Evolutionary conservation across 2,888 invertebrate genomes (phyloP).

Genomic region (Megalurothrips usitatus): DNA sequence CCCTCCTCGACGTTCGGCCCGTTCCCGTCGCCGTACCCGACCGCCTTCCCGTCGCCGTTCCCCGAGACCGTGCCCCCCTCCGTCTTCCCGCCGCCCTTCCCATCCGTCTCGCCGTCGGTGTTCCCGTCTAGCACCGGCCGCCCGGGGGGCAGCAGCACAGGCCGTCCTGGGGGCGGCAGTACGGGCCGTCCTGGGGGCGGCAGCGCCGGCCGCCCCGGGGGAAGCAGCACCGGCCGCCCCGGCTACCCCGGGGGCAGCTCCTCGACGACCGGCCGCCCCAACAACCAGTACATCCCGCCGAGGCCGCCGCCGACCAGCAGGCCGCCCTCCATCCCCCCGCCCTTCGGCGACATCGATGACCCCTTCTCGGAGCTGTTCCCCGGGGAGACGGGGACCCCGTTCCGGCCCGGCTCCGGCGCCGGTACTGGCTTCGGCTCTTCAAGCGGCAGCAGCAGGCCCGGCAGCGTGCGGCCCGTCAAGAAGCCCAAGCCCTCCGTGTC

Average conservation of each 20-base stretch:
- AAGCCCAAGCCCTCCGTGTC: slow-evolving; percentile 31
- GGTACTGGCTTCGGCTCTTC: not conserved
- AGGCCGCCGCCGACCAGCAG: not conserved
- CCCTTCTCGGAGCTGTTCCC: slow-evolving; percentile 28
- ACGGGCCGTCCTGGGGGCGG: slow-evolving; percentile 30
- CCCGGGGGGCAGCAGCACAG: slow-evolving; percentile 40
- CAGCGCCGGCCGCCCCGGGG: slow-evolving; percentile 32
- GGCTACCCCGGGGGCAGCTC: not conserved
- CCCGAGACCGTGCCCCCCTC: slow-evolving; percentile 28
- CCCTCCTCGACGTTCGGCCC: slow-evolving; percentile 38
- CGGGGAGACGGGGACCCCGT: slow-evolving; percentile 29
- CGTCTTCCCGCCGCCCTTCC: slow-evolving; percentile 10
- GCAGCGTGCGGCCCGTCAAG: slow-evolving; percentile 24
- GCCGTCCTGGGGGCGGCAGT: slow-evolving; percentile 42
- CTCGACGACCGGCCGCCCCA: not conserved
- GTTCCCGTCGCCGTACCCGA: slow-evolving; percentile 37
- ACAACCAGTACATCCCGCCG: slow-evolving; percentile 24
- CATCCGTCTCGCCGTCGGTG: slow-evolving; percentile 31
- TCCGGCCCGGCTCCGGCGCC: slow-evolving; percentile 18
- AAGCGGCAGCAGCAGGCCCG: slow-evolving; percentile 28
- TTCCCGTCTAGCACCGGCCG: slow-evolving; percentile 40
- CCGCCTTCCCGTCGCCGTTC: slow-evolving; percentile 35
- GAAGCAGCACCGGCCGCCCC: slow-evolving; percentile 32
- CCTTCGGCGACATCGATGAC: slow-evolving; percentile 29
- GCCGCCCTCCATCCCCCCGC: not conserved